Evolutionary conservation across 2,113 vertebrate species (phyloP).

Genomic region (Clarias batrachus): DNA sequence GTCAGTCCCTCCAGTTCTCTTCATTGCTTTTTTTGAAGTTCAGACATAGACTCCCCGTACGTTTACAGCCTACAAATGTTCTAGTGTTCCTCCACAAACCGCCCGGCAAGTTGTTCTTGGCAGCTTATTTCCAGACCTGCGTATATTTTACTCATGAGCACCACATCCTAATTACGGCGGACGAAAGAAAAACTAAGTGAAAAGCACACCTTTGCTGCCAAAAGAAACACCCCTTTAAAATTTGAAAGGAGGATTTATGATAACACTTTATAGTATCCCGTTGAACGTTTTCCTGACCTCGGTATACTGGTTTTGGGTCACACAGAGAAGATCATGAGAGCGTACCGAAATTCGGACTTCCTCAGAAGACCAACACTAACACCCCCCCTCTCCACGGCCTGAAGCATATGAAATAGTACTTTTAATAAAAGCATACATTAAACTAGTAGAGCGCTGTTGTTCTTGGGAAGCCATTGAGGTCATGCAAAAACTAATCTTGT

Average conservation of each 20-base stretch:
- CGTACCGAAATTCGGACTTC: neutral
- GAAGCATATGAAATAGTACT: constrained; percentile 54
- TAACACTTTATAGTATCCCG: constrained; percentile 66
- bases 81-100: constrained; percentile 55
- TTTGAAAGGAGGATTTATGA: constrained; percentile 54
- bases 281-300: constrained; percentile 62
- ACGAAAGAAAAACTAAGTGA: constrained; percentile 54
- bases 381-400: constrained; percentile 22
- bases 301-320: constrained; percentile 46
- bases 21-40: constrained; percentile 35
- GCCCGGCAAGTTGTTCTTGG: constrained; percentile 56
- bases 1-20: constrained; percentile 17
- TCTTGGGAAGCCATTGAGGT: constrained; percentile 63
- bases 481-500: constrained; percentile 63
- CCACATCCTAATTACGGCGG: constrained; percentile 54
- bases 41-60: constrained; percentile 46
- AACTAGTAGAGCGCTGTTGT: constrained; percentile 63
- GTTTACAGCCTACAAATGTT: constrained; percentile 54
- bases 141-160: constrained; percentile 60
- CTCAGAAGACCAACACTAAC: constrained; percentile 37
- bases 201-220: constrained; percentile 61
- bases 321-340: neutral
- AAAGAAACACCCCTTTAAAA: constrained; percentile 58
- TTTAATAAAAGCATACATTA: constrained; percentile 59
- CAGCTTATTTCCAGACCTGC: constrained; percentile 24